These are phyloP conservation scores for Deladenus siricidicola DNA, from an alignment of 2,888 invertebrate genomes.

Conservation along the genomic window DNA sequence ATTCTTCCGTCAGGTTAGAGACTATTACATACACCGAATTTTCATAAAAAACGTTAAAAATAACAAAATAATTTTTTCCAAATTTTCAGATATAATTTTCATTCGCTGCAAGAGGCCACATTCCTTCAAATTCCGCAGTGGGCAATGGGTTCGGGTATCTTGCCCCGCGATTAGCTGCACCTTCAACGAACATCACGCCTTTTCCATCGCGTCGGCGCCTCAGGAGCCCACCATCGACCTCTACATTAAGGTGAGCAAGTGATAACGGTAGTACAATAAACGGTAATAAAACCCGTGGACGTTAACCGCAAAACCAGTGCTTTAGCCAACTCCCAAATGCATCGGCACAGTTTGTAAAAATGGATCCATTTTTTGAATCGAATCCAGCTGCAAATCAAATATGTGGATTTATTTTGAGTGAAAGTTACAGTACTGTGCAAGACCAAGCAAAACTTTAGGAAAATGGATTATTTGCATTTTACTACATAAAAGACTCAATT, in stretches of 20 bases:
- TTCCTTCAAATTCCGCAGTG: slow-evolving; percentile 71
- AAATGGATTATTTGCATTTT: no score
- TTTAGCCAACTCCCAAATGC: no score
- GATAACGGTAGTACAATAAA: no score
- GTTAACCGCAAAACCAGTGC: no score
- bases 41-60: not conserved
- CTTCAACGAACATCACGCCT: slow-evolving; percentile 76
- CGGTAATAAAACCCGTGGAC: no score
- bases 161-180: slow-evolving; percentile 87
- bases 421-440: no score
- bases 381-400: no score
- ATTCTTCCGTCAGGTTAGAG: slow-evolving; percentile 68
- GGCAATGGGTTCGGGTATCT: slow-evolving; percentile 67
- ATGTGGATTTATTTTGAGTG: no score
- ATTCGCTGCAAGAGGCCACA: slow-evolving; percentile 87
- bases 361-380: no score
- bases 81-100: slow-evolving; percentile 57
- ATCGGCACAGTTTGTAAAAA: no score
- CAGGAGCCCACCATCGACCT: slow-evolving; percentile 88
- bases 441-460: no score
- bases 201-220: slow-evolving; percentile 87
- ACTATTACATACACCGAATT: slow-evolving; percentile 1
- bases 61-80: not conserved
- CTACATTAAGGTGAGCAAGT: slow-evolving; percentile 73
- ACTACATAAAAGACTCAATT: no score